phyloP scores from a whole-genome alignment of 2,797 vertebrate species.

The Hemibagrus guttatus region DNA sequence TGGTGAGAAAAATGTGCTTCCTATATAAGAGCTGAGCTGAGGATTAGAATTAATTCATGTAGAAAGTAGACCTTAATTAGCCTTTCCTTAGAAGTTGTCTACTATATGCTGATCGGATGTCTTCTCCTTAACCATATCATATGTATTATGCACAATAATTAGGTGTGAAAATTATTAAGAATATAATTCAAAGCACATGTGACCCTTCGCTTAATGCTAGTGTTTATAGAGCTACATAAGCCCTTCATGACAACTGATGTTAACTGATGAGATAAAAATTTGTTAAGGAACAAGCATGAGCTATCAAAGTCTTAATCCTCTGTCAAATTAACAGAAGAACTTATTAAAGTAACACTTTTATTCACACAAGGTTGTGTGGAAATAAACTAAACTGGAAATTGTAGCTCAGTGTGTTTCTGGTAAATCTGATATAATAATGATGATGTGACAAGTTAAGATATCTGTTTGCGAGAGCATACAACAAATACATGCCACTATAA shows the following conservation, averaged over 20 bases:
- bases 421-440: neutral
- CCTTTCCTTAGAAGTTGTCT: neutral
- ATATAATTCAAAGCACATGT: neutral
- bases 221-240: neutral
- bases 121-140: neutral
- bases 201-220: neutral
- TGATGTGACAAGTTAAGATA: neutral
- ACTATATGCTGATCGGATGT: neutral
- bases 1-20: slow-evolving; percentile 68
- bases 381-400: no score
- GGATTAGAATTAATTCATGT: neutral
- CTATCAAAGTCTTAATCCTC: neutral
- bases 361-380: neutral
- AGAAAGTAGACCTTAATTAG: neutral
- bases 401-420: neutral
- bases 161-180: neutral
- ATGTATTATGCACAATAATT: neutral
- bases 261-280: neutral
- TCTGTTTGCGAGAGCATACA: neutral
- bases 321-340: neutral
- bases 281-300: neutral
- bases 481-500: neutral
- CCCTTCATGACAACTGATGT: neutral
- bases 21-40: neutral
- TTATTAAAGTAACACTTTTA: neutral